Base-by-base conservation (phyloP, 2,113 vertebrate species). In the Dicrurus megarhynchus region DNA sequence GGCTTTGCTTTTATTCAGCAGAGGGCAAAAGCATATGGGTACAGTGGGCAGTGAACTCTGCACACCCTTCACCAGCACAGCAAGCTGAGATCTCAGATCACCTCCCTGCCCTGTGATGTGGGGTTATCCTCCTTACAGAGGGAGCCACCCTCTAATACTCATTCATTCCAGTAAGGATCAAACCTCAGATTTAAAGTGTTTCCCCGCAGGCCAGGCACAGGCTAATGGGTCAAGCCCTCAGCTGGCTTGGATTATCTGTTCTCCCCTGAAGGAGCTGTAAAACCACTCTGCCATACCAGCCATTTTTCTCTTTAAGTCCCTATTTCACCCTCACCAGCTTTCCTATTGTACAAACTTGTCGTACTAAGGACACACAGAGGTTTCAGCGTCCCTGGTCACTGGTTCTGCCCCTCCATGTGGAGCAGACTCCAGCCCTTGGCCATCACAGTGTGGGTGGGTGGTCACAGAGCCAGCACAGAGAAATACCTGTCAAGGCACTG, bases 91-190 rank as follows among this genome's bases (percentile, higher is more conserved):
- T 68, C 81, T 50, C 32, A 19, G 46, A 76, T 91, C 76, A 84
- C 22, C 23, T 67, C 56, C 60, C 44, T 75, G 44, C 44, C 44
- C 41, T 12, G 8, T 39, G 18, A 9, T 18, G 46, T 35, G 42
- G 32, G 5, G 52, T 88, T 90, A 39, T 63, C 27, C 71, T 93
- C 59, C 33, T 94, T 69, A 57, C 0, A 89, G 67, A 57, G 49
- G 28, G 39, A 88, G 22, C 50, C 78, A 89, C 60, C 35, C 55
- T 90, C 56, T 90, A 71, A 90, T 89, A 77, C 76, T 67, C 39
- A 41, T 42, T 90, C 94, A 92, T 93, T 95, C 90, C 88, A 59
- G 47, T 55, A 86, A 78, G 93, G 91, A 93, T 96, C 94, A 96
- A 74, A 87, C 47, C 56, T 81, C 69, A 81, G 95, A 96, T 95